Conservation (phyloP, 2,113 vertebrate species). For the Gobius niger region DNA sequence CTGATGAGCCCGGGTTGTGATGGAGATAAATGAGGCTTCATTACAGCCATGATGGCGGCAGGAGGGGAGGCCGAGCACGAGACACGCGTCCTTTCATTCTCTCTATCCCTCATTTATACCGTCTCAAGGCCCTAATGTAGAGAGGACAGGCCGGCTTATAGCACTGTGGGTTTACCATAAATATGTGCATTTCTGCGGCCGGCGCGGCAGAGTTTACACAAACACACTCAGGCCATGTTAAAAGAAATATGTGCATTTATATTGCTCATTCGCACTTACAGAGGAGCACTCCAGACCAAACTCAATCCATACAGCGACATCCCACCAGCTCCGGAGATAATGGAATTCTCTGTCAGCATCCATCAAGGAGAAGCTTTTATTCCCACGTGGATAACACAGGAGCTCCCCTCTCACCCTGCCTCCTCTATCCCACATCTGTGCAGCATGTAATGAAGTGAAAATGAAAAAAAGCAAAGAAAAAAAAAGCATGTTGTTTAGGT, state of each 20-base stretch:
- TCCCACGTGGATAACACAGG: conserved; percentile 46
- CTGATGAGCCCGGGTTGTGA: conserved; percentile 70
- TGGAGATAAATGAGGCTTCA: conserved; percentile 76
- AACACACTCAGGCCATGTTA: conserved; percentile 12
- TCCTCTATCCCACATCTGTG: conserved; percentile 21
- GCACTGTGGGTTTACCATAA: conserved; percentile 30
- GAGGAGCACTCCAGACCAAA: conserved; percentile 47
- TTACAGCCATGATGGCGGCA: conserved; percentile 66
- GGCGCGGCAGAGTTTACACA: conserved; percentile 15
- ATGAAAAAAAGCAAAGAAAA: too few species aligned
- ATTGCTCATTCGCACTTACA: conserved; percentile 52
- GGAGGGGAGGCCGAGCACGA: conserved; percentile 39
- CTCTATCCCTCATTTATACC: conserved; percentile 36
- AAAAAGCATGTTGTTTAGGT: conserved; percentile 27
- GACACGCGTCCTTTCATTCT: conserved; percentile 26
- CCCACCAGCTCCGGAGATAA: conserved; percentile 52
- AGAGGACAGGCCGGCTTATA: conserved; percentile 43
- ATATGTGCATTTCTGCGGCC: conserved; percentile 60
- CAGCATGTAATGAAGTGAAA: conserved; percentile 31
- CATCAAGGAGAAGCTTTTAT: conserved; percentile 61
- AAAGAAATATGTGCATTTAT: conserved; percentile 67
- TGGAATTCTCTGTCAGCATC: conserved; percentile 59
- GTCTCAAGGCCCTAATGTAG: conserved; percentile 32
- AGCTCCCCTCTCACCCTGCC: conserved; percentile 11
- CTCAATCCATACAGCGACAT: conserved; percentile 36